Evolutionary conservation across 2,113 vertebrate genomes (phyloP).

Genomic region (Pavo muticus): DNA sequence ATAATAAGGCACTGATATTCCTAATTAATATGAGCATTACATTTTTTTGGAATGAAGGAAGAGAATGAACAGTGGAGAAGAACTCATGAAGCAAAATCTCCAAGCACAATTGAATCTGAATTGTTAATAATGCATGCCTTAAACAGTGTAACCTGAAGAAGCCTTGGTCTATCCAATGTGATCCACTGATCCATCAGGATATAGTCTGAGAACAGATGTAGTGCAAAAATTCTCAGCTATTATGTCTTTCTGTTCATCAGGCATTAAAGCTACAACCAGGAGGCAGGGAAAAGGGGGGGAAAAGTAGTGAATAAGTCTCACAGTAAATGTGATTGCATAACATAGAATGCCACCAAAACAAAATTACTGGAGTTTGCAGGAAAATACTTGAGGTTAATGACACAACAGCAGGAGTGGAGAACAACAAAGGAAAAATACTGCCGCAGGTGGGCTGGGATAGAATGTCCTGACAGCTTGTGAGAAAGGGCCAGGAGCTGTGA

Average conservation of each 20-base stretch:
- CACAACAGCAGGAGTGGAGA: background rate
- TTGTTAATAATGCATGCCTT: background rate
- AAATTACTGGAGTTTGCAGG: background rate
- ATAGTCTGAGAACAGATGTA: background rate
- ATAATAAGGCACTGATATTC: background rate
- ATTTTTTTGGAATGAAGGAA: background rate
- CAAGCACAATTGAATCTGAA: background rate
- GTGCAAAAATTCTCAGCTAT: background rate
- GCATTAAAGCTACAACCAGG: background rate
- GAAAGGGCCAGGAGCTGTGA: background rate
- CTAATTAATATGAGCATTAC: background rate
- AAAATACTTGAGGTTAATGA: background rate
- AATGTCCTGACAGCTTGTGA: background rate
- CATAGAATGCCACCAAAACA: background rate
- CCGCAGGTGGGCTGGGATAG: background rate
- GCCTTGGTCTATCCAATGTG: background rate
- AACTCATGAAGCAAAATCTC: background rate
- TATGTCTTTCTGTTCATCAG: background rate
- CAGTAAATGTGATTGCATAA: background rate
- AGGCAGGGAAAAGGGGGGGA: background rate
- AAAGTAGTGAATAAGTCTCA: background rate
- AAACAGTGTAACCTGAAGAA: background rate
- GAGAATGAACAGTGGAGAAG: rapidly evolving
- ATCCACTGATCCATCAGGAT: background rate
- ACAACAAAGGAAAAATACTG: background rate